A percentile compares a stretch with the other conserved stretches of the same genome.
Conservation (phyloP, 2,888 invertebrate species). For the Mythimna vitellina region DNA sequence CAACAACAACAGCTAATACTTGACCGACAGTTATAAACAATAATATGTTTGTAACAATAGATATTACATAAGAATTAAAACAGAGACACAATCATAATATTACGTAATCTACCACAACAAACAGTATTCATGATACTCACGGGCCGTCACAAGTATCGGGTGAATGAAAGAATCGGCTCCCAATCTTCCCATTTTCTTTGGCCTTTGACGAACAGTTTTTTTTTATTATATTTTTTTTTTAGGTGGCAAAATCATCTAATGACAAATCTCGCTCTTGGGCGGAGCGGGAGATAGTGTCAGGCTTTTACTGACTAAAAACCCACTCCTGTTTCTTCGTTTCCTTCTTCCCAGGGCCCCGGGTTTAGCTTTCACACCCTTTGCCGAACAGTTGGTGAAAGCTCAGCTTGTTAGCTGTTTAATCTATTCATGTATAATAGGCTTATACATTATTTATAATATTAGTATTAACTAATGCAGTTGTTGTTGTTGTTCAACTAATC, state of each 20-base stretch:
- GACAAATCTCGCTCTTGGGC: too few species aligned
- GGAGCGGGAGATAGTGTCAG: too few species aligned
- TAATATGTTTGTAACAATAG: constrained; percentile 2
- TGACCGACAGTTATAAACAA: constrained; percentile 1
- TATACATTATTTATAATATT: too few species aligned
- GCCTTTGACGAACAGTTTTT: background rate
- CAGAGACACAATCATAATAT: background rate
- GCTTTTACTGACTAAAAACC: too few species aligned
- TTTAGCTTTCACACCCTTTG: too few species aligned
- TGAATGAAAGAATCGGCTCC: background rate
- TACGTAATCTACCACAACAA: background rate
- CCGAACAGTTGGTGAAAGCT: background rate
- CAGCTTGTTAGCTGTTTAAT: background rate
- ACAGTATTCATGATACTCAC: background rate
- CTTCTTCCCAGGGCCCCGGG: too few species aligned
- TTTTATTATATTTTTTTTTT: too few species aligned
- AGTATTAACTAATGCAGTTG: too few species aligned
- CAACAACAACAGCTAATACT: background rate
- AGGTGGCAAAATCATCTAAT: too few species aligned
- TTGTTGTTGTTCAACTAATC: too few species aligned
- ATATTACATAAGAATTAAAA: constrained; percentile 2
- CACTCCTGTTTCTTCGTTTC: too few species aligned
- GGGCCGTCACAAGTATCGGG: background rate
- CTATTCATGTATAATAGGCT: background rate
- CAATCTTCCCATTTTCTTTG: background rate